A percentile compares a stretch with the other conserved stretches of the same genome.
These are phyloP conservation scores for Halyomorpha halys DNA, from an alignment of 1,140 invertebrate species.

Conservation along the genomic window DNA sequence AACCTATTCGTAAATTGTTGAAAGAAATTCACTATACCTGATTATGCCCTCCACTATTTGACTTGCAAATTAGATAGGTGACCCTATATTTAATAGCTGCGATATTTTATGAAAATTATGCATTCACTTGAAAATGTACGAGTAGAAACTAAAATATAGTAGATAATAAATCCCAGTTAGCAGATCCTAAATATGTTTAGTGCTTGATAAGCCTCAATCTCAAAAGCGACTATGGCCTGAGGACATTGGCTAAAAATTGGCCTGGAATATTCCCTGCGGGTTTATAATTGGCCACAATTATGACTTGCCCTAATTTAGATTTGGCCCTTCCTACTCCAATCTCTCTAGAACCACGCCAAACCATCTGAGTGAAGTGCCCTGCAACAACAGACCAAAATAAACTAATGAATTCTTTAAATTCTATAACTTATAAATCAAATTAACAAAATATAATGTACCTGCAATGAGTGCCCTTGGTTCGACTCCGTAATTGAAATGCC, in stretches of 20 bases:
- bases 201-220: too few relatives aligned
- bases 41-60: too few relatives aligned
- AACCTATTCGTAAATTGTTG: too few relatives aligned
- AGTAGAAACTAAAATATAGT: background rate
- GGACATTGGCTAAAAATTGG: slow-evolving; percentile 64
- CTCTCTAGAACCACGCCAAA: slow-evolving; percentile 67
- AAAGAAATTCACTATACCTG: too few relatives aligned
- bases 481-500: slow-evolving; percentile 45
- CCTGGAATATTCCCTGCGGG: slow-evolving; percentile 78
- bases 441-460: slow-evolving; percentile 14
- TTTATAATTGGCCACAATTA: slow-evolving; percentile 76
- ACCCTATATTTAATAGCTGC: too few relatives aligned
- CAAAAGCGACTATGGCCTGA: slow-evolving; percentile 35
- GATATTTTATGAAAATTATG: too few relatives aligned
- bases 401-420: background rate
- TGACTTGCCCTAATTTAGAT: slow-evolving; percentile 56
- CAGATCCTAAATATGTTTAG: background rate
- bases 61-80: too few relatives aligned
- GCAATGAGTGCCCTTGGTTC: slow-evolving; percentile 34
- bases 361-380: slow-evolving; percentile 61
- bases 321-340: slow-evolving; percentile 66
- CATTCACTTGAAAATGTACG: too few relatives aligned
- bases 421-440: background rate
- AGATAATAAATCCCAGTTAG: background rate
- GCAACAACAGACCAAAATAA: slow-evolving; percentile 19